A percentile compares a stretch with the other conserved stretches of the same genome.
These are phyloP conservation scores for Pantherophis alleghaniensis DNA, from an alignment of 2,797 vertebrate species.

Conservation along the genomic window DNA sequence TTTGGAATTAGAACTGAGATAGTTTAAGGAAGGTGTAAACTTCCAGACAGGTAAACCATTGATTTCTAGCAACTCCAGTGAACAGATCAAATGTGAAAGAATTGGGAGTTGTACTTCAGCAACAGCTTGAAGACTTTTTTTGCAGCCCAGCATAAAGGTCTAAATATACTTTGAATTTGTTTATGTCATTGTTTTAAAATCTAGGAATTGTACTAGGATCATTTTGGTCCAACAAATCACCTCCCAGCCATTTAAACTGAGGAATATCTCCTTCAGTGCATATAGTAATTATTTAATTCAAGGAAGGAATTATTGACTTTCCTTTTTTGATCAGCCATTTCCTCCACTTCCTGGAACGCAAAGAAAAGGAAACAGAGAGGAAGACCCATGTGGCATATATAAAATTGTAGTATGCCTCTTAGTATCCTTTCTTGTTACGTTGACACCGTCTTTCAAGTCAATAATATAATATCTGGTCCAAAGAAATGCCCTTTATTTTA, in stretches of 20 bases:
- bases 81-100: not conserved
- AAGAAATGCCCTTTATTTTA: conserved; percentile 26
- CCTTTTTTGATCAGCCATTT: not conserved
- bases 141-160: not conserved
- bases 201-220: not conserved
- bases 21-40: not conserved
- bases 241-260: not conserved
- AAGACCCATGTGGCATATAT: not conserved
- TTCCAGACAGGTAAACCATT: not conserved
- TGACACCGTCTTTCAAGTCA: not conserved
- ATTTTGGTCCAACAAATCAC: not conserved
- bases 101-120: not conserved
- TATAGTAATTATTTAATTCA: not conserved
- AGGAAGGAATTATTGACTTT: not conserved
- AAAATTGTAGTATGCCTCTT: not conserved
- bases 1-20: not conserved
- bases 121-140: not conserved
- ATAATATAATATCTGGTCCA: not conserved
- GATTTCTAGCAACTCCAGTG: not conserved
- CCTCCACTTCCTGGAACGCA: not conserved
- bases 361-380: not conserved
- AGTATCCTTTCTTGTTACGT: not conserved
- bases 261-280: not conserved
- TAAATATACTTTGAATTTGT: not conserved
- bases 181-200: not conserved